Conservation (phyloP, 2,113 vertebrate species). For the Grallaria varia region DNA sequence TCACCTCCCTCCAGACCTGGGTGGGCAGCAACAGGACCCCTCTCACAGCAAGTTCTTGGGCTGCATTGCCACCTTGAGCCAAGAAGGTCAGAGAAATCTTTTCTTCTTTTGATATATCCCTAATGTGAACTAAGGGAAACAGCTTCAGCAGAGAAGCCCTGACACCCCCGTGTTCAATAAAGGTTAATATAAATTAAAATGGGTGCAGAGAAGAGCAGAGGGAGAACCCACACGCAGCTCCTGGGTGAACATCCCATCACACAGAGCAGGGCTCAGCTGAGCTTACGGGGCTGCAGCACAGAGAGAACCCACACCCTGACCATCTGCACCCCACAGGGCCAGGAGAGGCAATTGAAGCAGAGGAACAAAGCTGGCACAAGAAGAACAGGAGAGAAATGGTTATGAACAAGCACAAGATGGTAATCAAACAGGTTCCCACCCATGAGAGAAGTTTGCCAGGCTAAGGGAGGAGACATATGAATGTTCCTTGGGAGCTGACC, state of each 20-base stretch:
- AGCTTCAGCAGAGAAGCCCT: not conserved
- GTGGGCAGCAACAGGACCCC: not conserved
- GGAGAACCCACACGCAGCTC: not conserved
- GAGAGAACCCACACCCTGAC: not conserved
- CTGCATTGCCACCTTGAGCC: not conserved
- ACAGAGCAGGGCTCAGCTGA: not conserved
- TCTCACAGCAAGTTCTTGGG: not conserved
- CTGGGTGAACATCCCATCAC: not conserved
- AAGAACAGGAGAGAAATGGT: not conserved
- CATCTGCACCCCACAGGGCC: not conserved
- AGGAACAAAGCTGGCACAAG: not conserved
- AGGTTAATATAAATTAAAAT: not conserved
- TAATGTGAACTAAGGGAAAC: not conserved
- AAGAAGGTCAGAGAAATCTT: not conserved
- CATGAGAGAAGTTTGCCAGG: not conserved
- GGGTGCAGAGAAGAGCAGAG: not conserved
- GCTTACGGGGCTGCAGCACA: not conserved
- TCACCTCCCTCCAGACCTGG: not conserved
- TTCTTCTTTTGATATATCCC: not conserved
- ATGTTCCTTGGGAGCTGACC: not conserved
- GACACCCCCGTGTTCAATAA: not conserved
- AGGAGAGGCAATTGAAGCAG: not conserved
- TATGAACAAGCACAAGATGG: not conserved
- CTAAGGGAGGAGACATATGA: not conserved
- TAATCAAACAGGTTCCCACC: not conserved